phyloP scores from a whole-genome alignment of 92 coral and sea anemone genomes.

The Nematostella vectensis region DNA sequence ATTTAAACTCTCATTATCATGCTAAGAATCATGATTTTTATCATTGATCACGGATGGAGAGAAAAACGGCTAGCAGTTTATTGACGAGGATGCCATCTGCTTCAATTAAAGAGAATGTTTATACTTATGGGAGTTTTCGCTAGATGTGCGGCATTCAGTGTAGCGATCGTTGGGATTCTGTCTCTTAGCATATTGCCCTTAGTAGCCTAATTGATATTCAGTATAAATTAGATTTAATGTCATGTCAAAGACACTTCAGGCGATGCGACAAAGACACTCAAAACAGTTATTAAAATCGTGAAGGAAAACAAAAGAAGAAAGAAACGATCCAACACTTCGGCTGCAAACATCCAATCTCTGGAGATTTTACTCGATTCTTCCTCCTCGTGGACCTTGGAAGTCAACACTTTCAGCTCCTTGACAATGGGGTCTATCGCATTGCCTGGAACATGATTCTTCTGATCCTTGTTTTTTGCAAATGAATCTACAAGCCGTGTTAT shows the following conservation, averaged over 20 bases:
- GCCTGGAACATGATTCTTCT: background rate
- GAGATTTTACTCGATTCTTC: background rate
- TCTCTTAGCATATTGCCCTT: no score
- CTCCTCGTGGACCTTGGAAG: slow-evolving; percentile 18
- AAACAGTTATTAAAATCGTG: slow-evolving; percentile 4
- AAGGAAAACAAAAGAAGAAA: slow-evolving; percentile 4
- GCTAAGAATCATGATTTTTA: no score
- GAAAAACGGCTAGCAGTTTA: no score
- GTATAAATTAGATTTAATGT: no score
- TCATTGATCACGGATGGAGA: no score
- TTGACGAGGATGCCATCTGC: no score
- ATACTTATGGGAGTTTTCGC: no score
- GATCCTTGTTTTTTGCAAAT: background rate
- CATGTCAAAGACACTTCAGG: slow-evolving; percentile 5
- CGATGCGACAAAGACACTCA: slow-evolving; percentile 3
- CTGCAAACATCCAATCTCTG: slow-evolving; percentile 27
- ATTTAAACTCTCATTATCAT: no score
- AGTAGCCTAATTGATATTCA: no score
- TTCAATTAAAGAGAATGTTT: no score
- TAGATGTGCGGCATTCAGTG: no score
- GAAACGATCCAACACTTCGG: slow-evolving; percentile 32
- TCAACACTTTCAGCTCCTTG: slow-evolving; percentile 3
- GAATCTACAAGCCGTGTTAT: background rate
- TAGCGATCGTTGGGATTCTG: no score
- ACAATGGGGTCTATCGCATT: background rate